Evolutionary conservation across 2,797 vertebrate species (phyloP), one percentile per base, ranked within the genome.

Genomic region (Fistularia tabacaria): DNA sequence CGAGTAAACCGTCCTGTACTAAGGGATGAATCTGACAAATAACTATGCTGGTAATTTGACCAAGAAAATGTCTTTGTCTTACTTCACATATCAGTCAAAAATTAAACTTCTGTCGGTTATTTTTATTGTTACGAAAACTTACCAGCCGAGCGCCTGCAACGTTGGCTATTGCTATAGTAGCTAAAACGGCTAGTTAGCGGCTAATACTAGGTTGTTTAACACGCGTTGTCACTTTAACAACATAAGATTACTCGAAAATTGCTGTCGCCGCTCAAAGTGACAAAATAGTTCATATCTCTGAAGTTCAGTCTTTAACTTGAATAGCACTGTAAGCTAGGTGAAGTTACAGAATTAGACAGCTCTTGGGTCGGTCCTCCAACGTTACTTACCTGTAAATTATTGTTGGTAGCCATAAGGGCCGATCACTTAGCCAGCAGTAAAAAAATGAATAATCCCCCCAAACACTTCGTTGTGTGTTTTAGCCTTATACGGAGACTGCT

Each of bases 361-460:
- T 36, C 10, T 14, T 14, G 25, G 55, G 47, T 59, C 64, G 66
- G 36, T 81, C 61, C 52, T 51, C 49, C 73, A 87, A 25, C 25
- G 25, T 25, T 25, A 3, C 88, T 90, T 89, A 92, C 92, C 91
- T 92, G 90, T 73, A 93, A 89, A 85, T 92, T 92, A 62, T 86
- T 90, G 84, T 87, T 91, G 84, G 89, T 78, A 85, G 90, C 90
- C 92, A 93, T 93, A 82, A 76, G 58, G 85, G 85, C 89, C 72
- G 82, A 68, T 79, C 65, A 59, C 58, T 64, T 36, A 54, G 66
- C 62, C 73, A 43, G 8, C 46, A 57, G 49, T 55, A 42, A 45
- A 74, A 64, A 15, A 79, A 54, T 44, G 11, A 36, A 10, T 50
- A 38, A 36, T n/a, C 42, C 40, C 55, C 44, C 41, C 13, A 36